Conservation (phyloP, 2,113 vertebrate species). For the Agapornis roseicollis region DNA sequence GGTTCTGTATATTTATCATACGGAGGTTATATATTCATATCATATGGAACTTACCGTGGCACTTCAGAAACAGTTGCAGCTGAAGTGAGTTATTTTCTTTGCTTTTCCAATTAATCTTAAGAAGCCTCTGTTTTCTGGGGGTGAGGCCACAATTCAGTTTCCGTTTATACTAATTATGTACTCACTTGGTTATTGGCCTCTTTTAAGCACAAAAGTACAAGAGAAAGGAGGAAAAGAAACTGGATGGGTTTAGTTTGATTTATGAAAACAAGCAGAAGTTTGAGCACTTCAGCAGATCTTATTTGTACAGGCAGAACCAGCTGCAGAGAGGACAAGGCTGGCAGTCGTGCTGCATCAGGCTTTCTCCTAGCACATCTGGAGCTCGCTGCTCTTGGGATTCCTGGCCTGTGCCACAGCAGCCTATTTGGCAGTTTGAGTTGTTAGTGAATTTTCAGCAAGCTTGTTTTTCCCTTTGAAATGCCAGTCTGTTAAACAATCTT, state of each 20-base stretch:
- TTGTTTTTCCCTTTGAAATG: background rate
- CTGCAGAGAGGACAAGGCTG: background rate
- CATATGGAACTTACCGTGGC: background rate
- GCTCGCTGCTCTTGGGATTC: accelerated
- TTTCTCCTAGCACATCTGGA: background rate
- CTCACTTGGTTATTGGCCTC: background rate
- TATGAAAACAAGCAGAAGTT: conserved; percentile 11
- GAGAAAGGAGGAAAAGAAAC: background rate
- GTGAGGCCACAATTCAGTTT: conserved; percentile 13
- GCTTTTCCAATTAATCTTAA: conserved; percentile 49
- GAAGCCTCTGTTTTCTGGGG: conserved; percentile 13
- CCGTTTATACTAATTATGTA: background rate
- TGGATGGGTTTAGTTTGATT: conserved; percentile 4
- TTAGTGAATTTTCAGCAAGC: background rate
- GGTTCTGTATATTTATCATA: background rate
- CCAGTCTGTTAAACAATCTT: background rate
- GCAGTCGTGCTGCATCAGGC: background rate
- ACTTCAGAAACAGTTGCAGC: conserved; percentile 7
- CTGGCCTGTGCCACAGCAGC: background rate
- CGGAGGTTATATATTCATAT: background rate
- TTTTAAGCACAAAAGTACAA: background rate
- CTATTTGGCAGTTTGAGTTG: background rate
- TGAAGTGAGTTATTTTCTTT: conserved; percentile 42
- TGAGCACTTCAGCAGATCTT: conserved; percentile 19
- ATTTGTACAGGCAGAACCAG: background rate